Evolutionary conservation across 2,113 vertebrate genomes (phyloP), one percentile per base, ranked within the genome.

Genomic region (Rattus norvegicus): DNA sequence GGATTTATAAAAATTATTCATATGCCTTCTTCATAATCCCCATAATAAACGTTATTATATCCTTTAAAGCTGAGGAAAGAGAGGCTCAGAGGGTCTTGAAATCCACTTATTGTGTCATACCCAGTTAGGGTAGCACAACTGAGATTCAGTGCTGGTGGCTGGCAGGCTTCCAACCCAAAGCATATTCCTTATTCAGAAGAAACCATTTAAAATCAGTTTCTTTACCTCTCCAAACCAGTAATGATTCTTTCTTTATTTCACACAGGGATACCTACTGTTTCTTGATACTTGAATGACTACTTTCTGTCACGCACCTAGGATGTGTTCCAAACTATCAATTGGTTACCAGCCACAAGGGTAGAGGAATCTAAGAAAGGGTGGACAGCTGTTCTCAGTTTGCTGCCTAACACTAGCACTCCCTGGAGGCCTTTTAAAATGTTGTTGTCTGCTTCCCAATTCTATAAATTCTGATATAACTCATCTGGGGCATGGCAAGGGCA

Each of bases 391-490:
- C 22, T 79, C 54, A 83, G 17, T 54, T 90, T 95, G 49, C 11
- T 84, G n/a, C 36, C 56, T 90, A 70, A 39, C 28, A 93, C n/a
- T 90, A 39, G 61, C 86, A 79, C 70, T 20, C 92, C 8, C 39
- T 52, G 14, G 59, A 59, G 73, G 49, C 30, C 39, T 90, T 73
- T 43, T 43, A 90, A 88, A 91, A 77, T 36, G 43, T 49, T 33
- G 26, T n/a, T 90, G 39, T 28, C n/a, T 73, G 5, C 7, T 77
- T 83, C n/a, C 76, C 47, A 75, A 5, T 7, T 14, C 36, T 49
- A 90, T 79, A 96, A 88, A 92, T 94, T 56, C 56, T 61, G 36
- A 39, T 81, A 76, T 95, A 77, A 94, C 87, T 87, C 5, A 69
- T 69, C 9, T 79, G 73, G 9, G 30, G 12, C 73, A n/a, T 70